Evolutionary conservation across 2,888 invertebrate genomes (phyloP).

Genomic region (Lagria hirta): DNA sequence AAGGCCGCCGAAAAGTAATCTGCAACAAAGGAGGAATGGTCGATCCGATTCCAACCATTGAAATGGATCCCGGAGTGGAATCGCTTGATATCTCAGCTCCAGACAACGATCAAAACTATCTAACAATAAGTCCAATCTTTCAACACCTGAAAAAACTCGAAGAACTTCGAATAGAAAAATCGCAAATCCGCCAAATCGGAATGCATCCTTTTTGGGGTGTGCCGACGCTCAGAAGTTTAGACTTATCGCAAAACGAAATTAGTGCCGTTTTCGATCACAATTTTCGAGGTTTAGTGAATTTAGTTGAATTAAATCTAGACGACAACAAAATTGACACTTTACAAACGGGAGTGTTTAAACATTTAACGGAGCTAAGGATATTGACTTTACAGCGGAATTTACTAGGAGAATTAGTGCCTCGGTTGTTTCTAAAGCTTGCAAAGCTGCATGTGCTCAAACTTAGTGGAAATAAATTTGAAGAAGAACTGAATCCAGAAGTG

Average conservation of each 20-base stretch:
- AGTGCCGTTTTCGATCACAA: conserved; percentile 69
- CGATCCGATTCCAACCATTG: conserved; percentile 63
- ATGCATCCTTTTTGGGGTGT: conserved; percentile 82
- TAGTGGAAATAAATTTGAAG: conserved; percentile 70
- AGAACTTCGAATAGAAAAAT: conserved; percentile 71
- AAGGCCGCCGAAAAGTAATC: conserved; percentile 60
- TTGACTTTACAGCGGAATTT: conserved; percentile 69
- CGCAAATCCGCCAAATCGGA: conserved; percentile 75
- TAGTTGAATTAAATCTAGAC: conserved; percentile 71
- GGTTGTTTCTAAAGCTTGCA: conserved; percentile 72
- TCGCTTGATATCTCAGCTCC: conserved; percentile 70
- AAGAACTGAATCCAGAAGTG: conserved; percentile 75
- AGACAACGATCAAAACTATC: conserved; percentile 44
- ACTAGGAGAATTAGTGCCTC: conserved; percentile 68
- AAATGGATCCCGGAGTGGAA: conserved; percentile 66
- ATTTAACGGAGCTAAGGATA: conserved; percentile 68
- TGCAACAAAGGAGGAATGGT: conserved; percentile 66
- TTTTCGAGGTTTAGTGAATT: conserved; percentile 74
- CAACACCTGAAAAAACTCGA: conserved; percentile 59
- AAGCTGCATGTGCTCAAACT: conserved; percentile 72
- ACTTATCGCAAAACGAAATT: conserved; percentile 74
- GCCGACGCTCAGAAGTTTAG: conserved; percentile 59
- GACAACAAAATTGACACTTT: conserved; percentile 73
- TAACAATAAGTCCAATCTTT: conserved; percentile 68
- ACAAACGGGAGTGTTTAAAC: conserved; percentile 74